phyloP scores from a whole-genome alignment of 2,888 invertebrate species.

The Rhorus exstirpatorius region DNA sequence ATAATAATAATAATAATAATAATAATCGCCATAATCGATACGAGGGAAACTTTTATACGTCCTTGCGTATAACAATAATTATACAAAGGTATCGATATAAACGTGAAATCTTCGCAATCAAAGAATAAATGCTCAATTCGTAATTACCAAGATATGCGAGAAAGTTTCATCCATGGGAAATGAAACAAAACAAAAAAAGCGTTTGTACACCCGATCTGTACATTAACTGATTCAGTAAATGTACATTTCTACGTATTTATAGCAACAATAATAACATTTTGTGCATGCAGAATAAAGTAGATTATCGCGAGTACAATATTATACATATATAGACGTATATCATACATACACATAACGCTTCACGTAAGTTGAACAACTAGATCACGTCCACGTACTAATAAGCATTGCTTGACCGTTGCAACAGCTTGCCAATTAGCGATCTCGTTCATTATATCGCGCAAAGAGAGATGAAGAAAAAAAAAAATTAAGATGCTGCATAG shows the following conservation, averaged over 20 bases:
- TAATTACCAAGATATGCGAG: constrained; percentile 34
- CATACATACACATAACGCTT: constrained; percentile 51
- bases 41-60: constrained; percentile 15
- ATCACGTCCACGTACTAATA: constrained; percentile 84
- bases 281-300: constrained; percentile 50
- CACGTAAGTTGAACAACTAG: constrained; percentile 81
- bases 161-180: constrained; percentile 57
- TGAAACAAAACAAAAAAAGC: too few species aligned
- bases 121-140: constrained; percentile 41
- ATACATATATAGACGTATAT: background rate
- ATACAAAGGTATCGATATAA: constrained; percentile 1
- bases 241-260: constrained; percentile 12
- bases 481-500: constrained; percentile 4
- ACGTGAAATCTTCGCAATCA: constrained; percentile 60
- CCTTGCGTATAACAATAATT: background rate
- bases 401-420: constrained; percentile 82
- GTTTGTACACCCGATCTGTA: constrained; percentile 10
- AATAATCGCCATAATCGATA: too few species aligned
- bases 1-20: too few species aligned
- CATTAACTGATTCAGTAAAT: background rate
- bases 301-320: constrained; percentile 52
- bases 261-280: constrained; percentile 4
- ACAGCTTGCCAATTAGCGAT: constrained; percentile 82
- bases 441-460: constrained; percentile 65
- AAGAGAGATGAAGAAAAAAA: constrained; percentile 54